Evolutionary conservation across 2,113 vertebrate genomes (phyloP).

Genomic region (Eretmodus cyanostictus): DNA sequence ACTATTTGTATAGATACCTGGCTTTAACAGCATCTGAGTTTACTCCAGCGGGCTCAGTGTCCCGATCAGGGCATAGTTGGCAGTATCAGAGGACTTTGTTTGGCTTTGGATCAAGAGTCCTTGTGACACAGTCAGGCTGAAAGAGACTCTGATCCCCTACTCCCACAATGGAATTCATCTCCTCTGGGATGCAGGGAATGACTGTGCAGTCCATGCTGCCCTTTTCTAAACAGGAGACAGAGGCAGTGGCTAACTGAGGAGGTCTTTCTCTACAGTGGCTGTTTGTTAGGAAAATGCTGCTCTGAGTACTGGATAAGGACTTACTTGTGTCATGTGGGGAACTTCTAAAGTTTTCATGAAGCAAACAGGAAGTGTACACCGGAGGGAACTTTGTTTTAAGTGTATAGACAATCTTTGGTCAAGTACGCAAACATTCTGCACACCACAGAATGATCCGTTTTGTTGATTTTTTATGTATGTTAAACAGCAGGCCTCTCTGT

Average conservation of each 20-base stretch:
- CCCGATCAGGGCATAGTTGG: neutral
- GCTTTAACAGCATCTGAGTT: neutral
- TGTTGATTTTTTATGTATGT: conserved; percentile 16
- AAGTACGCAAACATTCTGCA: neutral
- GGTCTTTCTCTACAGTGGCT: neutral
- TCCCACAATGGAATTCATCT: neutral
- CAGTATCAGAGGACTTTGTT: conserved; percentile 11
- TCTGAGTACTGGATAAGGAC: neutral
- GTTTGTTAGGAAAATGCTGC: neutral
- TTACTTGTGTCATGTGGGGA: neutral
- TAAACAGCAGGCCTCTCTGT: conserved; percentile 38
- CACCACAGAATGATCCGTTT: neutral
- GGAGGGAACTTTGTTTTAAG: neutral
- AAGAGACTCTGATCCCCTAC: neutral
- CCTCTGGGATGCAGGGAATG: neutral
- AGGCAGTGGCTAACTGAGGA: neutral
- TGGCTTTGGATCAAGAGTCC: conserved; percentile 31
- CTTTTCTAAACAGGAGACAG: neutral
- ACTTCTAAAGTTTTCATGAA: neutral
- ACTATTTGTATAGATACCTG: neutral
- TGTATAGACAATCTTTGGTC: neutral
- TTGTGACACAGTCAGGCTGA: conserved; percentile 33
- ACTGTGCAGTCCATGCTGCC: neutral
- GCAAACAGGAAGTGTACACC: conserved; percentile 23
- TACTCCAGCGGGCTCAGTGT: neutral